A percentile compares a stretch with the other conserved stretches of the same genome.
Conservation (phyloP, 2,113 vertebrate species). For the Xenopus tropicalis region UCB_Xtro_10.0 CM004446.2:83267001-83267500, state of each 20-base stretch:
- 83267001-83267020: too few relatives aligned
- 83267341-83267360: constrained; percentile 6
- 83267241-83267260: constrained; percentile 3
- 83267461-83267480: constrained; percentile 6
- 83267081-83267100: too few relatives aligned
- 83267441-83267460: neutral
- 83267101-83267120: too few relatives aligned
- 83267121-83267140: constrained; percentile 46
- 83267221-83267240: constrained; percentile 3
- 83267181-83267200: constrained; percentile 54
- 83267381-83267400: neutral
- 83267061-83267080: too few relatives aligned
- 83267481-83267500: neutral
- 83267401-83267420: constrained; percentile 14
- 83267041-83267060: too few relatives aligned
- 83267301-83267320: neutral
- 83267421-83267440: constrained; percentile 8
- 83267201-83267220: constrained; percentile 60
- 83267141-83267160: constrained; percentile 68
- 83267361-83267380: too few relatives aligned
- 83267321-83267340: neutral
- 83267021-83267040: too few relatives aligned
- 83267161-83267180: constrained; percentile 61
- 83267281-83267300: neutral
- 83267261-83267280: neutral